Conservation (phyloP, 2,797 vertebrate species). For the Kryptopterus vitreolus region DNA sequence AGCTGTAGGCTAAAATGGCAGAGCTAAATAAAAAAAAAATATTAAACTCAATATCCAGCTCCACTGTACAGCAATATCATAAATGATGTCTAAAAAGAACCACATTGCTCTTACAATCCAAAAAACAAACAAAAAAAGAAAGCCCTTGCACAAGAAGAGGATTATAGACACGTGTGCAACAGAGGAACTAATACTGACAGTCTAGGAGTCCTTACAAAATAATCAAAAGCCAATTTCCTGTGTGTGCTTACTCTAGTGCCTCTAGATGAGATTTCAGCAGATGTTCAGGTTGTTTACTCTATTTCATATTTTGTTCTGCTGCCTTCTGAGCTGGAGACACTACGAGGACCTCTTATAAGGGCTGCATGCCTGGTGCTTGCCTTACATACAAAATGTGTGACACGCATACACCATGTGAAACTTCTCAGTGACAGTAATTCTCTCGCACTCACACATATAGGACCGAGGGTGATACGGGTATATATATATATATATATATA, state of each 20-base stretch:
- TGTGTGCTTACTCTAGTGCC: not conserved
- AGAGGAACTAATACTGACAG: slow-evolving; percentile 24
- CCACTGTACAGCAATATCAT: not conserved
- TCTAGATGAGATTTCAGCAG: slow-evolving; percentile 14
- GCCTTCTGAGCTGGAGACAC: slow-evolving; percentile 4
- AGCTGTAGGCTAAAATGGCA: not conserved
- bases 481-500: too few relatives aligned
- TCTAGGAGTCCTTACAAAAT: slow-evolving; percentile 19
- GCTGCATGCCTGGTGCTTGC: not conserved
- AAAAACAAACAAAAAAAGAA: not conserved
- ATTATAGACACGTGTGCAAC: slow-evolving; percentile 21
- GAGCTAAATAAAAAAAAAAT: not conserved
- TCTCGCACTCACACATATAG: slow-evolving; percentile 8
- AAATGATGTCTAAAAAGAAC: not conserved
- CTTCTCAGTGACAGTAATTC: not conserved
- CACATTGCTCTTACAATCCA: not conserved
- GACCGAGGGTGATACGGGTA: slow-evolving; percentile 4
- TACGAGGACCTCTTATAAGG: not conserved
- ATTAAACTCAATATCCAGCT: not conserved
- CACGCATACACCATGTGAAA: slow-evolving; percentile 1
- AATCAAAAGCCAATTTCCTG: slow-evolving; percentile 16
- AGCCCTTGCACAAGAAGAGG: not conserved
- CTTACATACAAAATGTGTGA: not conserved
- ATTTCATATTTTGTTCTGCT: slow-evolving; percentile 7
- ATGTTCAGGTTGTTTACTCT: slow-evolving; percentile 11